Evolutionary conservation across 2,113 vertebrate genomes (phyloP), one percentile per base, ranked within the genome.

Genomic region (Bambusicola thoracicus): DNA sequence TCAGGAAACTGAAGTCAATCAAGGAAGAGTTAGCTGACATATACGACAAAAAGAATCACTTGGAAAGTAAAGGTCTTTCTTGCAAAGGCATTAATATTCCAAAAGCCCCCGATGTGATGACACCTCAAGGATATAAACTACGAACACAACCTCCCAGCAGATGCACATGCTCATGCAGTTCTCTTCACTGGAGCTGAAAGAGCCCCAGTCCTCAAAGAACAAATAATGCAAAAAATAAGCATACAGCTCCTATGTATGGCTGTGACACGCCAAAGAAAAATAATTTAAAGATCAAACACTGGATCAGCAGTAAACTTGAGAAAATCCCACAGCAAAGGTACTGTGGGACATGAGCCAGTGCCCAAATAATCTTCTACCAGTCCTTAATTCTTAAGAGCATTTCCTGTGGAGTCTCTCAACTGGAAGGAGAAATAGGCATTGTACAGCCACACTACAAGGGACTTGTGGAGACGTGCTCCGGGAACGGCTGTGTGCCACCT

Each of bases 1-100:
- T 98, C 97, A 48, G 97, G 97, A 88, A 96, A 97, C 98, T 98
- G 97, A 53, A 89, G 93, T 18, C 75, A 93, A 95, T 6, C 89
- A 95, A 95, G 94, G 93, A 53, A 96, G 75, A 92, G 84, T 88
- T 76, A 95, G 78, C 40, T 90, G 91, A 82, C 58, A 66, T 0
- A 13, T 4, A 63, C 77, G 59, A 80, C 70, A 92, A n/a, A 72
- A 51, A 87, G 43, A 89, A 20, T 43, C 68, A 53, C 87, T 83
- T 87, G 92, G 73, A 83, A 93, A 92, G 81, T 4, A 81, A 61
- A 92, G 59, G 51, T 81, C 27, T 68, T 62, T 14, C 59, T 49
- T 32, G 49, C 34, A 77, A 30, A 88, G 36, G 21, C 22, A 77
- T 24, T 25, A 5, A 79, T 38, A 81, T 58, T 14, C 41, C 67